A percentile compares a stretch with the other conserved stretches of the same genome.
Evolutionary conservation across 2,888 invertebrate genomes (phyloP).

Genomic region (Catocala sponsa): DNA sequence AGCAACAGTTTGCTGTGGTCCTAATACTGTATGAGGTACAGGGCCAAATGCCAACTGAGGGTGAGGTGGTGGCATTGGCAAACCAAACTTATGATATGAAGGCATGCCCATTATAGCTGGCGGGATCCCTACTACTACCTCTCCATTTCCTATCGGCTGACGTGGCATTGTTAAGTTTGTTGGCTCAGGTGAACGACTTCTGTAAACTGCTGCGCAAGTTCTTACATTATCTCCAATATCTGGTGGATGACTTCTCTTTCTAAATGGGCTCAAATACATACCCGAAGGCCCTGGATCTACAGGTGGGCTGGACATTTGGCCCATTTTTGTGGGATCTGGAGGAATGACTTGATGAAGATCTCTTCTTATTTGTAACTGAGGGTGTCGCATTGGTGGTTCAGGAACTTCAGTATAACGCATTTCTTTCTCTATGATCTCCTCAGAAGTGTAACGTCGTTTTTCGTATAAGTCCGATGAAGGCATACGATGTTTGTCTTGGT

Average conservation of each 20-base stretch:
- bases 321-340: slow-evolving; percentile 74
- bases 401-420: slow-evolving; percentile 83
- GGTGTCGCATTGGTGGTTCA: slow-evolving; percentile 82
- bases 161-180: slow-evolving; percentile 84
- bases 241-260: slow-evolving; percentile 88
- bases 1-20: slow-evolving; percentile 84
- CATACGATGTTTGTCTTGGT: slow-evolving; percentile 82
- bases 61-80: slow-evolving; percentile 82
- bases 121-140: slow-evolving; percentile 77
- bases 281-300: slow-evolving; percentile 81
- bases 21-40: slow-evolving; percentile 74
- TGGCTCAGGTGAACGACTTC: slow-evolving; percentile 83
- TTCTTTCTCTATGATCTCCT: slow-evolving; percentile 82
- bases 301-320: slow-evolving; percentile 77
- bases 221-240: slow-evolving; percentile 81
- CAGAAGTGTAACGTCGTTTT: slow-evolving; percentile 80
- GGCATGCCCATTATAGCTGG: slow-evolving; percentile 81
- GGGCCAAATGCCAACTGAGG: slow-evolving; percentile 79
- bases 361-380: slow-evolving; percentile 92
- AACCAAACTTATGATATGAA: slow-evolving; percentile 82
- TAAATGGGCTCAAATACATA: slow-evolving; percentile 85
- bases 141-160: slow-evolving; percentile 67
- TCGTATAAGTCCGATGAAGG: slow-evolving; percentile 75
- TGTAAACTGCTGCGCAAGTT: slow-evolving; percentile 76
- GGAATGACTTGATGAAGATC: slow-evolving; percentile 90